These are phyloP conservation scores for Smittia aterrima DNA, from an alignment of 2,888 invertebrate genomes.

Conservation along the genomic window DNA sequence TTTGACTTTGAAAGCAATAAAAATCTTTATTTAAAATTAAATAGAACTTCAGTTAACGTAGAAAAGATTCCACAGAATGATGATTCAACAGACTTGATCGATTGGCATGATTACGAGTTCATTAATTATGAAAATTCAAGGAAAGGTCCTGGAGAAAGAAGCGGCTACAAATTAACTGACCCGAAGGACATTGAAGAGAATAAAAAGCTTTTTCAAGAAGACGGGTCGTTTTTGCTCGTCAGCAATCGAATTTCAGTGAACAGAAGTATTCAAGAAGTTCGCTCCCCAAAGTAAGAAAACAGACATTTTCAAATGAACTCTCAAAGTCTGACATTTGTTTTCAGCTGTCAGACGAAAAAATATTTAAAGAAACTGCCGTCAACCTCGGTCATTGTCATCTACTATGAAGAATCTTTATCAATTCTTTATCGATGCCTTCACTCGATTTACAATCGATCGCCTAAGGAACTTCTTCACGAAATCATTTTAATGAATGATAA, in stretches of 20 bases:
- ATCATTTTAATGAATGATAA: conserved; percentile 57
- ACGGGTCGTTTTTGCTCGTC: neutral
- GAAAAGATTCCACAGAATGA: no score
- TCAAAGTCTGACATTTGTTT: neutral
- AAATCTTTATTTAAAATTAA: no score
- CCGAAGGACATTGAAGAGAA: neutral
- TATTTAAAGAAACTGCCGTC: conserved; percentile 28
- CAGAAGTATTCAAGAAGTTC: neutral
- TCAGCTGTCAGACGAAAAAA: conserved; percentile 21
- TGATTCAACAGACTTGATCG: no score
- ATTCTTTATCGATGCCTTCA: neutral
- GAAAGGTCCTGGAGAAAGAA: neutral
- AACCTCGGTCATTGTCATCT: conserved; percentile 17
- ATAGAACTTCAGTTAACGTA: no score
- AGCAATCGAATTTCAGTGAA: conserved; percentile 19
- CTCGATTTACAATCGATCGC: conserved; percentile 22
- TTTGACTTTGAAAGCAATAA: no score
- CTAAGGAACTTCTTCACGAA: conserved; percentile 45
- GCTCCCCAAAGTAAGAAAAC: neutral
- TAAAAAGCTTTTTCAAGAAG: neutral
- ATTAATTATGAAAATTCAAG: neutral
- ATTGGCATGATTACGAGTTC: conserved; percentile 1
- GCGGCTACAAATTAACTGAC: neutral
- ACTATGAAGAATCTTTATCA: neutral
- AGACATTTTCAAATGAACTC: neutral